Evolutionary conservation across 2,888 invertebrate species (phyloP), one percentile per base, ranked within the genome.

Genomic region (Heliconius hortense): DNA sequence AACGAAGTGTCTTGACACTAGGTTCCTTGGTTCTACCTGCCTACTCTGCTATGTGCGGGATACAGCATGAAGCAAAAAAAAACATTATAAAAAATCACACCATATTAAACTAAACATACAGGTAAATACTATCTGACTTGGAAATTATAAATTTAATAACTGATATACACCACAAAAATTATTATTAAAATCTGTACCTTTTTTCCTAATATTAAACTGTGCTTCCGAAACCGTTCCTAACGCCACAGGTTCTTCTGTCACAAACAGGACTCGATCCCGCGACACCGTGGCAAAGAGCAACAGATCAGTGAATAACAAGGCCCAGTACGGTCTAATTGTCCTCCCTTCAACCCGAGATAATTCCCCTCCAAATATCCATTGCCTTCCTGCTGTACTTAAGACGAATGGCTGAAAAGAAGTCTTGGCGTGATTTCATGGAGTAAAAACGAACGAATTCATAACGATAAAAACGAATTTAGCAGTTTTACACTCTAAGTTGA

Each of bases 311-410:
- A 98, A 97, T 67, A 98, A 94, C 76, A 98, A 91, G 0, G 97
- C 97, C 98, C 98, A 98, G 86, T 97, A 97, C 0, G 97, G 97
- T 78, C 97, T 95, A 39, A 97, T 95, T 2, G 96, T 96, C 67
- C 97, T 95, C 1, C 97, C 97, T 90, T 98, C 98, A 2, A 97
- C 96, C 79, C 97, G 95, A 18, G 96, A 96, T 43, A 98, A 90
- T 83, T 98, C 97, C 0, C 98, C 97, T 8, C 97, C 98, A 82
- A 98, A 98, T 76, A 98, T 97, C 98, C 98, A 98, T 88, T 97
- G 97, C 72, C 98, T 95, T 39, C 97, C 97, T 72, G 97, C 96
- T 82, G 97, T 96, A 84, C 96, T 97, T 87, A 98, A 92, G 73
- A 97, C 96, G 88, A 98, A 98, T 73, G 98, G 97, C 95, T 96